These are phyloP conservation scores for Pedicia rivosa DNA, from an alignment of 2,888 invertebrate genomes.

Conservation along the genomic window DNA sequence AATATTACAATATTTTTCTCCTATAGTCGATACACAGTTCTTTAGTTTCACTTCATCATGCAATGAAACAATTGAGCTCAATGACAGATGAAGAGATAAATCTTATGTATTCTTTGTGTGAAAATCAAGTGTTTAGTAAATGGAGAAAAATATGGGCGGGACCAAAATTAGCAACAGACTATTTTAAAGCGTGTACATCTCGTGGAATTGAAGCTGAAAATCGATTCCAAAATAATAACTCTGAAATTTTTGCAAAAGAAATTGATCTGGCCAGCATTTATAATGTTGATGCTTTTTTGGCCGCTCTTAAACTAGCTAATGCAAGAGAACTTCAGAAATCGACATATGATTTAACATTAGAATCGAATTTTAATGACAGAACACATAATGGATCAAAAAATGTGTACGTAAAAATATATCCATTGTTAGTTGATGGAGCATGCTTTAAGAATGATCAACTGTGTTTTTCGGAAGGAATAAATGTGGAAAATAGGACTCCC, in stretches of 20 bases:
- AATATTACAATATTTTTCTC: neutral
- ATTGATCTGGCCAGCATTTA: conserved; percentile 24
- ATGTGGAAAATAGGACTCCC: too few species aligned
- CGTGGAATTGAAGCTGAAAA: conserved; percentile 22
- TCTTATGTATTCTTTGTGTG: conserved; percentile 16
- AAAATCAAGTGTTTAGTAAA: conserved; percentile 19
- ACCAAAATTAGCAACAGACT: conserved; percentile 23
- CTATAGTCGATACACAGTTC: conserved; percentile 22
- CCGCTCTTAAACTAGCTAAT: conserved; percentile 24
- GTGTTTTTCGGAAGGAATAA: too few species aligned
- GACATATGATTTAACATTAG: conserved; percentile 20
- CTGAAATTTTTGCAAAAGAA: conserved; percentile 19
- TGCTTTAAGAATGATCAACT: conserved; percentile 16
- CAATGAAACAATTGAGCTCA: conserved; percentile 17
- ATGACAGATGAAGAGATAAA: conserved; percentile 14
- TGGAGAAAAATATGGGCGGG: conserved; percentile 28
- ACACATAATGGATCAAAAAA: neutral
- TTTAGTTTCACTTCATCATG: conserved; percentile 19
- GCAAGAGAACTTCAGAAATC: conserved; percentile 21
- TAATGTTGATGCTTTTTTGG: conserved; percentile 26
- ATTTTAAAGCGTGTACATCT: conserved; percentile 22
- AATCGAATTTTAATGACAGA: conserved; percentile 8
- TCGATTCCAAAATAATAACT: conserved; percentile 19
- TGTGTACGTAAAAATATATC: conserved; percentile 18
- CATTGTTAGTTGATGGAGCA: conserved; percentile 25